A percentile compares a stretch with the other conserved stretches of the same genome.
phyloP scores from a whole-genome alignment of 2,888 invertebrate genomes.

The Leptopilina drosophilae region DNA sequence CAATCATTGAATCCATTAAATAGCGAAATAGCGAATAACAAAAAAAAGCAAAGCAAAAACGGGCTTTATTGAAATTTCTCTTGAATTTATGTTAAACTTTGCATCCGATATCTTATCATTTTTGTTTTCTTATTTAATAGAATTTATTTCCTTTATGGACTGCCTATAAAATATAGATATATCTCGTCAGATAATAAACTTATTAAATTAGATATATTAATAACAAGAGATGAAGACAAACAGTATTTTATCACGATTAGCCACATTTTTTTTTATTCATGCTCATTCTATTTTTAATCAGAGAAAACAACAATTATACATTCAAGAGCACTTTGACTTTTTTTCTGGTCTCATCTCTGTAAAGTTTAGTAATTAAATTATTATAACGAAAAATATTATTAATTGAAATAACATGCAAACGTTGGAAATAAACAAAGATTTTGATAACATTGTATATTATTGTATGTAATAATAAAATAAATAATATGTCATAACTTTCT shows the following conservation, averaged over 20 bases:
- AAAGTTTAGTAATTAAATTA: too few species aligned
- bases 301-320: not conserved
- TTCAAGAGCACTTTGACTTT: not conserved
- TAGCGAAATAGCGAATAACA: not conserved
- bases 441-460: too few species aligned
- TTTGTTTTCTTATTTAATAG: not conserved
- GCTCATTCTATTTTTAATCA: conserved; percentile 18
- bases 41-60: conserved; percentile 14
- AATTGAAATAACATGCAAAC: too few species aligned
- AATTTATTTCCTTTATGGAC: conserved; percentile 13
- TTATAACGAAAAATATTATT: too few species aligned
- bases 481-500: too few species aligned
- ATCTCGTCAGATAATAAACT: conserved; percentile 29
- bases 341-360: not conserved
- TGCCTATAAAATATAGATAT: conserved; percentile 36
- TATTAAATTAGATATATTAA: not conserved
- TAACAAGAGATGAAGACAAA: not conserved
- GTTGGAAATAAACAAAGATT: too few species aligned
- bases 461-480: too few species aligned
- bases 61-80: conserved; percentile 15
- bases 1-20: conserved; percentile 58
- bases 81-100: conserved; percentile 37
- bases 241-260: conserved; percentile 6
- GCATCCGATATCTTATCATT: conserved; percentile 30
- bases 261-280: conserved; percentile 1